A percentile compares a stretch with the other conserved stretches of the same genome.
These are phyloP conservation scores for Arctocebus calabarensis DNA, from an alignment of 2,797 vertebrate genomes.

Conservation along the genomic window DNA sequence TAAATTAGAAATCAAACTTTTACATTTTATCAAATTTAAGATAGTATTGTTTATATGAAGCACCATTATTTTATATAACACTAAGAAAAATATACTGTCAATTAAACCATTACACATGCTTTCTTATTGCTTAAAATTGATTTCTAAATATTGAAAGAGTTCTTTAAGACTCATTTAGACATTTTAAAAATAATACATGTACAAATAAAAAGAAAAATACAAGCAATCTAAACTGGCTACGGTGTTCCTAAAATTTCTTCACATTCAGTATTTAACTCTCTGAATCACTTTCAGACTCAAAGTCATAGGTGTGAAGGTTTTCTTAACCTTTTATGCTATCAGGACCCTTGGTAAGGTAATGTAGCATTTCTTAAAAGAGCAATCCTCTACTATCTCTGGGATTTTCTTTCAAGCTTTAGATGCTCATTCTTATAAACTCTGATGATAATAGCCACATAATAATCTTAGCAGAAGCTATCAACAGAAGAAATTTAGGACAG, in stretches of 20 bases:
- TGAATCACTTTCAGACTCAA: neutral
- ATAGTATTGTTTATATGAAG: neutral
- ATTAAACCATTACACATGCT: neutral
- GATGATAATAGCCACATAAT: neutral
- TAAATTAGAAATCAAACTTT: neutral
- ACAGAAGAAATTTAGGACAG: neutral
- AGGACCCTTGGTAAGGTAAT: neutral
- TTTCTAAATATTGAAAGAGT: constrained; percentile 48
- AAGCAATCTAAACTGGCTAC: constrained; percentile 33
- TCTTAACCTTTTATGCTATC: neutral
- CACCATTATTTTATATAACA: neutral
- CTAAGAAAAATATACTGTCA: constrained; percentile 1
- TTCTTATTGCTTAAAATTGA: neutral
- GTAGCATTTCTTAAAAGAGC: neutral
- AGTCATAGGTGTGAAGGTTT: neutral
- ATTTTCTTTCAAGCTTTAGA: constrained; percentile 52
- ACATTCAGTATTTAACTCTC: neutral
- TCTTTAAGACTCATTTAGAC: constrained; percentile 21
- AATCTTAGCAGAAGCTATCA: constrained; percentile 6
- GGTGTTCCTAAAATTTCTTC: constrained; percentile 16
- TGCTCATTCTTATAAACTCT: constrained; percentile 10
- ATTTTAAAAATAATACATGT: neutral
- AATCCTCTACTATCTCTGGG: neutral
- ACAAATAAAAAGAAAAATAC: constrained; percentile 8
- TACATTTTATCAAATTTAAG: constrained; percentile 32